These are phyloP conservation scores for Pristionchus maxplancki DNA, from an alignment of 2,888 invertebrate species.

Conservation along the genomic window DNA sequence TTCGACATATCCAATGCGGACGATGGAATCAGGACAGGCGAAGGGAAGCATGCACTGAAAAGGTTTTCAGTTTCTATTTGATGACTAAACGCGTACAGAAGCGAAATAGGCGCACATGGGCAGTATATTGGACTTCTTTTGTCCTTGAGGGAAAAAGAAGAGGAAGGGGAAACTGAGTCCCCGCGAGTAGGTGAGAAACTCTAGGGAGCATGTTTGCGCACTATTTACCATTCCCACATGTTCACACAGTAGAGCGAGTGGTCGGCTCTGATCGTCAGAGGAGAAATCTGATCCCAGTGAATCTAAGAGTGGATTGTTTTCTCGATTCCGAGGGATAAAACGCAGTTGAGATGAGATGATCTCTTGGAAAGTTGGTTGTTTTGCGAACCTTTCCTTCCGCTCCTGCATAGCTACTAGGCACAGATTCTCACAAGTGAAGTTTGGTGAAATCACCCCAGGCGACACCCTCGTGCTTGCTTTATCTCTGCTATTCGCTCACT, in stretches of 20 bases:
- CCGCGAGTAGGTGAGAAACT: conserved; percentile 2
- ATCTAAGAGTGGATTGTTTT: neutral
- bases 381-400: neutral
- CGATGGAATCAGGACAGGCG: neutral
- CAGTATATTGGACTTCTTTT: too few relatives aligned
- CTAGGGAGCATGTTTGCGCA: neutral
- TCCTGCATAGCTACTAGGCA: neutral
- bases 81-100: too few relatives aligned
- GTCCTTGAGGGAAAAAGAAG: neutral
- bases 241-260: neutral
- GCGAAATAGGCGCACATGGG: too few relatives aligned
- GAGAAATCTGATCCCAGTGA: neutral
- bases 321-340: neutral
- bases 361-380: neutral
- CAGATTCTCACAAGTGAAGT: neutral
- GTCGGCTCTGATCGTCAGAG: neutral
- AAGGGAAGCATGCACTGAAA: neutral
- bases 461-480: neutral
- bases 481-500: neutral
- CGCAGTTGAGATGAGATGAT: too few relatives aligned
- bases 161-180: neutral
- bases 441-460: neutral
- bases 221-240: neutral
- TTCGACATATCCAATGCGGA: neutral
- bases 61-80: too few relatives aligned